A percentile compares a stretch with the other conserved stretches of the same genome.
phyloP scores from a whole-genome alignment of 2,113 vertebrate species.

The Danionella cerebrum region DNA sequence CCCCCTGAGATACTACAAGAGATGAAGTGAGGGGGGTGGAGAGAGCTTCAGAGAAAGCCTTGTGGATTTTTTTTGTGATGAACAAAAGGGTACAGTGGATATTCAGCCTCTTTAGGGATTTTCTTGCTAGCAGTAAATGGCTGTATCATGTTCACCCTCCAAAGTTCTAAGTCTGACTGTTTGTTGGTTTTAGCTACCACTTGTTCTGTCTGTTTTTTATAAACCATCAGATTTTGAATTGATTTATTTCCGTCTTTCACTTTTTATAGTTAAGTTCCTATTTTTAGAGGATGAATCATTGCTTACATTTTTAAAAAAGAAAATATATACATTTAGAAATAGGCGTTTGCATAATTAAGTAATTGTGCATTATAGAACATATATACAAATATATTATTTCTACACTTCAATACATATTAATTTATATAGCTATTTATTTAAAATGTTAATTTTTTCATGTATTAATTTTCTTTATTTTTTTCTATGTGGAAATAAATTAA shows the following conservation, averaged over 20 bases:
- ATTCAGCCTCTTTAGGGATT: conserved; percentile 12
- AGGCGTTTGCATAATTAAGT: too few relatives aligned
- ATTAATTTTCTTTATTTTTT: too few relatives aligned
- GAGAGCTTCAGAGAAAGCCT: background rate
- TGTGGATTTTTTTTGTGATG: conserved; percentile 20
- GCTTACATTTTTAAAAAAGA: too few relatives aligned
- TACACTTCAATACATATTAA: too few relatives aligned
- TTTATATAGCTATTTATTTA: too few relatives aligned
- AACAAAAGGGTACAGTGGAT: conserved; percentile 49
- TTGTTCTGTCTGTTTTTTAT: background rate
- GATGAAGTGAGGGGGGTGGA: conserved; percentile 35
- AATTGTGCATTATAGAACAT: too few relatives aligned
- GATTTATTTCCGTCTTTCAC: background rate
- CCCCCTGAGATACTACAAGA: conserved; percentile 54
- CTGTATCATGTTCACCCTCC: background rate
- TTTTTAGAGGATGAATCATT: too few relatives aligned
- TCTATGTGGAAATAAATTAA: too few relatives aligned
- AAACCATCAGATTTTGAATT: background rate
- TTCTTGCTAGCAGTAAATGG: background rate
- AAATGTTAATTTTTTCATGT: too few relatives aligned
- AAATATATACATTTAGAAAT: too few relatives aligned
- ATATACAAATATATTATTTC: too few relatives aligned
- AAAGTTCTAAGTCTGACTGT: background rate
- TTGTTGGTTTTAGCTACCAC: background rate
- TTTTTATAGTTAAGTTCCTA: background rate